Conservation (phyloP, 2,113 vertebrate species). For the Chauna torquata region DNA sequence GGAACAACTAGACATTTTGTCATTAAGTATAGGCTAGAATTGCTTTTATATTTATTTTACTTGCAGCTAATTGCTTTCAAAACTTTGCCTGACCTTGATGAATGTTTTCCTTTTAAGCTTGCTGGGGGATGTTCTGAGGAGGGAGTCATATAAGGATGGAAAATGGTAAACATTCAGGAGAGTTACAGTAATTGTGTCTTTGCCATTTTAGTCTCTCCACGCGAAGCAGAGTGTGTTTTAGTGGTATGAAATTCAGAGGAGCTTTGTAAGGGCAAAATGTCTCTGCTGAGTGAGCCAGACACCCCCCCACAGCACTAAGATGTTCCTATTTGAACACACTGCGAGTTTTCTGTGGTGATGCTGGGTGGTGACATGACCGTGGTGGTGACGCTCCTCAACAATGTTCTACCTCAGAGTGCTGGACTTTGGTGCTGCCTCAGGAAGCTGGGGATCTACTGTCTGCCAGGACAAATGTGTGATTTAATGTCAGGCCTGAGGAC, state of each 20-base stretch:
- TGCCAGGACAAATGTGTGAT: fast-evolving
- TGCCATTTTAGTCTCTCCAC: not conserved
- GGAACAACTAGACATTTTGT: slow-evolving; percentile 28
- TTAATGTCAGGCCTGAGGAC: not conserved
- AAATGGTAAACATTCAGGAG: slow-evolving; percentile 8
- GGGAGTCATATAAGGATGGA: slow-evolving; percentile 18
- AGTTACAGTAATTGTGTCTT: slow-evolving; percentile 36
- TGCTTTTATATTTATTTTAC: slow-evolving; percentile 55
- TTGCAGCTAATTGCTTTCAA: slow-evolving; percentile 35
- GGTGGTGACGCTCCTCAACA: not conserved
- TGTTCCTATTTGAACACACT: not conserved
- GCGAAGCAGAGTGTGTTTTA: not conserved
- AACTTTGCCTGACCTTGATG: slow-evolving; percentile 42
- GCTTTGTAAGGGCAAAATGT: not conserved
- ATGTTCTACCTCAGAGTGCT: not conserved
- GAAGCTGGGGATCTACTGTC: not conserved
- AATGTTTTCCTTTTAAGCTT: slow-evolving; percentile 53
- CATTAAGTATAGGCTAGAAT: slow-evolving; percentile 29
- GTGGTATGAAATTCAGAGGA: not conserved
- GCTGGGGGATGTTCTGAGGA: slow-evolving; percentile 20
- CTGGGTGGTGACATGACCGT: not conserved
- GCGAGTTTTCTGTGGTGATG: not conserved
- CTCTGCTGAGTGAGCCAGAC: not conserved
- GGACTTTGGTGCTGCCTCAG: not conserved
- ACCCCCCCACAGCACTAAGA: not conserved